Evolutionary conservation across 1,140 invertebrate genomes (phyloP), one percentile per base, ranked within the genome.

Genomic region (Temnothorax nylanderi): DNA sequence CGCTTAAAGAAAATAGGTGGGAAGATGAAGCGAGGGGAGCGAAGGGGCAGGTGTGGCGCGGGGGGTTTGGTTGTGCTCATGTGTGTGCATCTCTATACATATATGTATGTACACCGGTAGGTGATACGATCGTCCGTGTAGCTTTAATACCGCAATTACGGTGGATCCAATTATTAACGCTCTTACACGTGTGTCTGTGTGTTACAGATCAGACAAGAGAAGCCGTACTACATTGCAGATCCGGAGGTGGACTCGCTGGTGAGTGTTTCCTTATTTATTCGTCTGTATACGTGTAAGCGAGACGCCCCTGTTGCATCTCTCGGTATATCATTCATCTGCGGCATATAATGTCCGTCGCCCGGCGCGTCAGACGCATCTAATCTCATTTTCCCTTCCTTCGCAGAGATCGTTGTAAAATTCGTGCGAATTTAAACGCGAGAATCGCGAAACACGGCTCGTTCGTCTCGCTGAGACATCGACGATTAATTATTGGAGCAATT

Each of bases 221-320:
- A 99, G 97, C 98, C 98, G 94, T 99, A 99, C 96, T 99, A 99
- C 96, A 98, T 98, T 96, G 98, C 99, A 94, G 98, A 99, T 96
- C 98, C 98, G 94, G 99, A 99, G 97, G 98, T 99, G 95, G 99
- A 99, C 96, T 99, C 98, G 96, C 97, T 99, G 97, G 98, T 99
- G 97, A 99, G 98, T 98, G 96, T 94, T 87, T 87, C 47, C 62
- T 71, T 65, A 67, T 85, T 87, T 41, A 37, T 32, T 41, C 49
- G 3, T 11, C 0, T 34, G 41, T 41, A 26, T 26, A 54, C 13
- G 44, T 32, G 47, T 62, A 16, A 51, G 21, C 10, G 1, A 21
- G 47, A 81, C 21, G 3, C 41, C 26, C 13, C 3, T 49, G 6
- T 49, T 10, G 26, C 26, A 10, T 56, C 4, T 72, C 37, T 11